Evolutionary conservation across 2,888 invertebrate genomes (phyloP).

Genomic region (Allophyes oxyacanthae): DNA sequence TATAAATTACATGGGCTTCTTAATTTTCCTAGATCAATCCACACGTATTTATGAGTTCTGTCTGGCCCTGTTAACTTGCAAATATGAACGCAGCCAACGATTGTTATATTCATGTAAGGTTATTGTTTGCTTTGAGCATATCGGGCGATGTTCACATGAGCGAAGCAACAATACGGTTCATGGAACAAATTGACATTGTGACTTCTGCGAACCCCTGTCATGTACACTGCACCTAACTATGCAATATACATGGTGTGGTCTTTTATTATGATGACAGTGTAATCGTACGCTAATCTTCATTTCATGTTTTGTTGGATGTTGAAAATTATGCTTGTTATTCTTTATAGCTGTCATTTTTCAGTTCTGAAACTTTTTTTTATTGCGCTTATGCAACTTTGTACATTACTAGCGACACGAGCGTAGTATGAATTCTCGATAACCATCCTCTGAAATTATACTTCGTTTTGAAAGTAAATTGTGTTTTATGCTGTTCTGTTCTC

Average conservation of each 20-base stretch:
- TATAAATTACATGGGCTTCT: too few species aligned
- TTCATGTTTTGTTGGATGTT: conserved; percentile 14
- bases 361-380: too few species aligned
- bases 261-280: conserved; percentile 12
- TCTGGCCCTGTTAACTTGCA: conserved; percentile 42
- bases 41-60: conserved; percentile 5
- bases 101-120: conserved; percentile 51
- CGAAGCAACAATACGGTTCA: conserved; percentile 59
- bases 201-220: conserved; percentile 55
- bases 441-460: too few species aligned
- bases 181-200: conserved; percentile 58
- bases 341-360: too few species aligned
- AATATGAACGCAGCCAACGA: conserved; percentile 39
- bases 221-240: conserved; percentile 36
- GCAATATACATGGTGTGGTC: conserved; percentile 13
- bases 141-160: conserved; percentile 59
- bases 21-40: too few species aligned
- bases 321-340: conserved; percentile 17
- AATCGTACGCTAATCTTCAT: conserved; percentile 24
- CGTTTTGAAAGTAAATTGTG: too few species aligned
- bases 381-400: too few species aligned
- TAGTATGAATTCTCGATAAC: too few species aligned
- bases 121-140: conserved; percentile 58
- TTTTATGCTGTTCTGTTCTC: too few species aligned
- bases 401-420: too few species aligned